Base-by-base conservation (phyloP, 2,113 vertebrate genomes). In the Vidua macroura region DNA sequence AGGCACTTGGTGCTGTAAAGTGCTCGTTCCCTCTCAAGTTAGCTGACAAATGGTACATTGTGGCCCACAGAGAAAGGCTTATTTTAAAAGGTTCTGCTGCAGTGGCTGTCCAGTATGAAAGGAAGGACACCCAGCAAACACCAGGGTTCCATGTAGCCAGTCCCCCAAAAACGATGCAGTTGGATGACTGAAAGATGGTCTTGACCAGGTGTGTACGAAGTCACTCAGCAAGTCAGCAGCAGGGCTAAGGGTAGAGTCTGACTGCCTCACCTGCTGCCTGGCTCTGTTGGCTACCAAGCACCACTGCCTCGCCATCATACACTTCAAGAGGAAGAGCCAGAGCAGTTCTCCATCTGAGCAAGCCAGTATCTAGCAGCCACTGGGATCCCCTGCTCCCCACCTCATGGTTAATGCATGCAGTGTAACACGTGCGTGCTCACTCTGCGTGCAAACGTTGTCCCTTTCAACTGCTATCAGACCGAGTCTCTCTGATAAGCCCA, bases 361-460 rank as follows among this genome's bases (percentile, higher is more conserved):
- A 91, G 39, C 20, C 1, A 2, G 20, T 20, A 27, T 69, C 24
- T 33, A 70, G 60, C 43, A 67, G 53, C 56, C 78, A 7, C 39
- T 22, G 44, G 82, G 68, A 60, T 75, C 15, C 39, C 44, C 60
- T n/a, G 55, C 43, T 93, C 53, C 60, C 49, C 35, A 13, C 6
- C 30, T 86, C 86, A 67, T 51, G 70, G 67, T 68, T 92, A 78
- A 93, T 70, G 33, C 75, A 67, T 37, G 11, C 0, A 0, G 68
- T 1, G 27, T 9, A 48, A 56, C 55, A 43, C 1, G 0, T 27
- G 27, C 2, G 0, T 24, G 67, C 78, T 66, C 51, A 5, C 51
- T 58, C 86, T 35, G 44, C 5, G 66, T 27, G 69, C 56, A 91
- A 92, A 67, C 11, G 31, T 15, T 76, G 81, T 60, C 88, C 4